Conservation (phyloP, 1,140 invertebrate genomes). For the Plectrocnemia conspersa region DNA sequence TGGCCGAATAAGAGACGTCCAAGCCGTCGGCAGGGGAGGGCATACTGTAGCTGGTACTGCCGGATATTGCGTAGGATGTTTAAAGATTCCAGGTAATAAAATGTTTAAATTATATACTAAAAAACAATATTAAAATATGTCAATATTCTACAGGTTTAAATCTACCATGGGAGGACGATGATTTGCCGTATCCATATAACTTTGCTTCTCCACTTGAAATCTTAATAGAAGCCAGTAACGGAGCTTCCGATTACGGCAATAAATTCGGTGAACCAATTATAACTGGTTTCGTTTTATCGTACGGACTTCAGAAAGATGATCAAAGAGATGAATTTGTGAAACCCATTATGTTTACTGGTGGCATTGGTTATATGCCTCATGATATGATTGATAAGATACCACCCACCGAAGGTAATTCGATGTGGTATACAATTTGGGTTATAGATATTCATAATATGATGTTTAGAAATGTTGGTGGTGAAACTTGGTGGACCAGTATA, state of each 20-base stretch:
- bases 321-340: slow-evolving; percentile 91
- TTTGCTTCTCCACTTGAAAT: slow-evolving; percentile 86
- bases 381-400: slow-evolving; percentile 68
- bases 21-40: slow-evolving; percentile 87
- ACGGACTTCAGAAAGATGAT: slow-evolving; percentile 68
- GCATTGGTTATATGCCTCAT: slow-evolving; percentile 86
- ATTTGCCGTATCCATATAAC: slow-evolving; percentile 76
- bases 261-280: slow-evolving; percentile 98
- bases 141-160: slow-evolving; percentile 61
- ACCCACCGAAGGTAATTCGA: slow-evolving; percentile 59
- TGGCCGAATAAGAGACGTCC: slow-evolving; percentile 90
- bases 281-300: slow-evolving; percentile 81
- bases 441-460: slow-evolving; percentile 20
- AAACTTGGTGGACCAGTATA: slow-evolving; percentile 97
- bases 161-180: slow-evolving; percentile 80
- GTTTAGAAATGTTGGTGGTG: slow-evolving; percentile 73
- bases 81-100: slow-evolving; percentile 75
- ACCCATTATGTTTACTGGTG: slow-evolving; percentile 98
- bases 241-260: slow-evolving; percentile 97
- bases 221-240: slow-evolving; percentile 93
- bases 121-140: slow-evolving; percentile 7
- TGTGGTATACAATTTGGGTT: slow-evolving; percentile 3
- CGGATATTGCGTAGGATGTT: slow-evolving; percentile 92
- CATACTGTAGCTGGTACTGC: slow-evolving; percentile 93
- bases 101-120: background rate